Base-by-base conservation (phyloP, 2,113 vertebrate species). In the Ranitomeya imitator region DNA sequence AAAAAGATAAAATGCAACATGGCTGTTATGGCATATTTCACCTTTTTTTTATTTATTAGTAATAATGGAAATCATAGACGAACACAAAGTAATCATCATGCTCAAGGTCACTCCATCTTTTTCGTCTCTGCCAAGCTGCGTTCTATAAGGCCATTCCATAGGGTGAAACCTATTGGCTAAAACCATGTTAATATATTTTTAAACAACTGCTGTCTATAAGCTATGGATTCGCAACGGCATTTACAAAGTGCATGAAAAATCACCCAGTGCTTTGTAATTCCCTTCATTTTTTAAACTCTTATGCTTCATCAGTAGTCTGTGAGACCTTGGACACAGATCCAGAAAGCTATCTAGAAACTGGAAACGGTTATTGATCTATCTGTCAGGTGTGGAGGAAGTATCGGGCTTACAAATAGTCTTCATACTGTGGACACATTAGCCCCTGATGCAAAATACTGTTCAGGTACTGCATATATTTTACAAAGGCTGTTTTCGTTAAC, bases 341-440 rank as follows among this genome's bases (percentile, higher is more conserved):
- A 74, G 83, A 85, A 73, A 71, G 23, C 83, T 74, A 69, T 85
- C 83, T 85, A 12, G 65, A 85, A 71, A 73, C 52, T 85, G 83
- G 67, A 85, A 85, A 85, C 21, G 67, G 83, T 85, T 85, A 85
- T 85, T 85, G 83, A 85, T 85, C 83, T 85, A 85, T 85, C 67
- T 85, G 83, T 85, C 83, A 85, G 67, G 67, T 59, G 83, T 71
- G 65, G 83, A 85, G 65, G 65, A 85, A 85, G 67, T 73, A 85
- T 71, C 83, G 57, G 67, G 83, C 83, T 85, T 85, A 85, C 83
- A 85, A 85, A 85, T 85, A 85, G 83, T 71, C 67, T 85, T 85
- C 83, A 74, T 74, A 85, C 74, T 74, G 65, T 85, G 51, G 52
- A 85, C 52, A 85, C 51, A 85, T 85, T 85, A 85, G 67, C 67